Percentiles rank a stretch among this genome's conserved stretches.
Evolutionary conservation across 2,888 invertebrate species (phyloP).

Genomic region (Hartigia nigra): DNA sequence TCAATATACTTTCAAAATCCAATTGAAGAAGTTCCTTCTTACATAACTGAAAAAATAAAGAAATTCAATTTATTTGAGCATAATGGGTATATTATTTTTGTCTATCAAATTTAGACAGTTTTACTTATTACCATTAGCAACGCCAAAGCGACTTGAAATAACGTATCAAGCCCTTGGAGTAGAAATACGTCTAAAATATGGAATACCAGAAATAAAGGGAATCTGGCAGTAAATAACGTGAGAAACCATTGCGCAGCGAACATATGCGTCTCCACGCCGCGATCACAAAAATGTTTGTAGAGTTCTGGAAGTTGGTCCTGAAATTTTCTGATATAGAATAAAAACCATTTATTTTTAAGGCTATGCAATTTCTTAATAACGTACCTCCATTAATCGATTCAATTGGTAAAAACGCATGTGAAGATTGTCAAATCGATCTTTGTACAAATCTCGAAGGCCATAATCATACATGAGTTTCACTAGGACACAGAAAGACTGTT

Average conservation of each 20-base stretch:
- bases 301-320: conserved; percentile 86
- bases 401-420: conserved; percentile 95
- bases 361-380: conserved; percentile 12
- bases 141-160: conserved; percentile 97
- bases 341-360: background rate
- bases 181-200: conserved; percentile 97
- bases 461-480: conserved; percentile 98
- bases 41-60: conserved; percentile 70
- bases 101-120: background rate
- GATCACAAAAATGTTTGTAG: conserved; percentile 83
- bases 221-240: conserved; percentile 98
- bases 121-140: conserved; percentile 79
- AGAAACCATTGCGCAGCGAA: conserved; percentile 99
- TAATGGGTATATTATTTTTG: background rate
- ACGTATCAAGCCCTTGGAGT: conserved; percentile 91
- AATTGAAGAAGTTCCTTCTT: conserved; percentile 90
- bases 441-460: conserved; percentile 92
- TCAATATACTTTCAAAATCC: conserved; percentile 97
- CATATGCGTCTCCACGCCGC: conserved; percentile 96
- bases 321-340: conserved; percentile 35
- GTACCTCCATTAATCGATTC: conserved; percentile 89
- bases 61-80: background rate
- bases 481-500: conserved; percentile 97
- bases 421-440: conserved; percentile 95
- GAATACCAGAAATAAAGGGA: conserved; percentile 96